These are phyloP conservation scores for Chlamydotis undulata DNA, from an alignment of 2,113 vertebrate species.

Conservation along the genomic window DNA sequence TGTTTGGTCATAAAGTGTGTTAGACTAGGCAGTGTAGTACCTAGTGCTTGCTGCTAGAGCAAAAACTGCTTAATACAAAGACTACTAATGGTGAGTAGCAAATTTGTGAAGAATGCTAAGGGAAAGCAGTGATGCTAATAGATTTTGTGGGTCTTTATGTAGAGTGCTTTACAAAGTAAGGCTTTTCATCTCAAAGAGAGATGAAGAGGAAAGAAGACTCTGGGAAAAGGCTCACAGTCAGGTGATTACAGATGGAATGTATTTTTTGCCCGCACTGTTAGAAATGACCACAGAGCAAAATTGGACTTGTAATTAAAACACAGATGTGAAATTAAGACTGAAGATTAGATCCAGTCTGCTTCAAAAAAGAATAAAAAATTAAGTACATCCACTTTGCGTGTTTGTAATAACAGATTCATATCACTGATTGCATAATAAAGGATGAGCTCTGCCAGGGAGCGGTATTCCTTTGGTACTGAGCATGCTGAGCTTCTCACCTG, in stretches of 20 bases:
- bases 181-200: background rate
- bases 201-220: background rate
- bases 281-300: background rate
- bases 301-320: background rate
- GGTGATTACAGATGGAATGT: background rate
- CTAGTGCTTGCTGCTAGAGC: background rate
- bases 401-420: background rate
- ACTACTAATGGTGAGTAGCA: background rate
- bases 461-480: background rate
- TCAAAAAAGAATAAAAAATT: background rate
- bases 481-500: background rate
- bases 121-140: background rate
- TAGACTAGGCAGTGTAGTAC: background rate
- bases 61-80: background rate
- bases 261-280: background rate
- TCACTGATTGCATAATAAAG: background rate
- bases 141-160: background rate
- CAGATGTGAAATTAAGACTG: background rate
- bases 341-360: background rate
- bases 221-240: background rate
- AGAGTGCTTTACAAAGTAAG: background rate
- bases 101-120: background rate
- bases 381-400: background rate
- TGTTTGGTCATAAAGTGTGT: background rate
- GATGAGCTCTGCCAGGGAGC: background rate